phyloP scores from a whole-genome alignment of 2,113 vertebrate species.

The Leptobrachium ailaonicum region DNA sequence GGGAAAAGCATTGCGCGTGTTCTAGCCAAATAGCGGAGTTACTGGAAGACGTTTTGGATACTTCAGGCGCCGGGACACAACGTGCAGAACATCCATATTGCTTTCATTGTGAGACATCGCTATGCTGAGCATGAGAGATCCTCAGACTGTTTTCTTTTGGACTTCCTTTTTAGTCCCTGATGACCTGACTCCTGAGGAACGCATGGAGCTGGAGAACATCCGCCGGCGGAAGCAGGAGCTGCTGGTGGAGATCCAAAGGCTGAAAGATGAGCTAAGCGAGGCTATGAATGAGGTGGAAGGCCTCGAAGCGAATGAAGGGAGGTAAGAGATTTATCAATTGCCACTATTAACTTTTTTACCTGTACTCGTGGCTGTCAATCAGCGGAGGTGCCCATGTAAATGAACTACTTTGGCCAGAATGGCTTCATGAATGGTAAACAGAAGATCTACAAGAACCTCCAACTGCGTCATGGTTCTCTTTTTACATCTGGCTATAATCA shows the following conservation, averaged over 20 bases:
- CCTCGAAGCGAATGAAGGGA: constrained; percentile 87
- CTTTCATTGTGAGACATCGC: not conserved
- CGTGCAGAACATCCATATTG: not conserved
- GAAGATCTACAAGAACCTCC: too few species aligned
- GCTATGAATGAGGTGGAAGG: constrained; percentile 90
- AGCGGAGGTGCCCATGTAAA: too few species aligned
- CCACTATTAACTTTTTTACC: too few species aligned
- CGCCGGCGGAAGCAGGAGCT: constrained; percentile 84
- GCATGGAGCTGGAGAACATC: constrained; percentile 89
- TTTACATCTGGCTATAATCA: too few species aligned
- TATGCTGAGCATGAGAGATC: not conserved
- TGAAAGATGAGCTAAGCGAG: constrained; percentile 84
- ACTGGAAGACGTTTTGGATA: too few species aligned
- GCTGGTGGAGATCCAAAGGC: constrained; percentile 86
- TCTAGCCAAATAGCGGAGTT: too few species aligned
- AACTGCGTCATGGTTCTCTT: too few species aligned
- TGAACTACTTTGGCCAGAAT: too few species aligned
- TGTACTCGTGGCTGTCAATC: too few species aligned
- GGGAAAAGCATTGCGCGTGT: too few species aligned
- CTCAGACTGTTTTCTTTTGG: constrained; percentile 28
- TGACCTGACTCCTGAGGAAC: constrained; percentile 87
- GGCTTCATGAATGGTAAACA: too few species aligned
- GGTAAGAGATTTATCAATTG: constrained; percentile 63
- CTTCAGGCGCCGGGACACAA: too few species aligned
- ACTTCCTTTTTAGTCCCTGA: constrained; percentile 73